A percentile compares a stretch with the other conserved stretches of the same genome.
These are phyloP conservation scores for Sorex maritimensis DNA, from an alignment of 2,797 vertebrate genomes.

Conservation along the genomic window DNA sequence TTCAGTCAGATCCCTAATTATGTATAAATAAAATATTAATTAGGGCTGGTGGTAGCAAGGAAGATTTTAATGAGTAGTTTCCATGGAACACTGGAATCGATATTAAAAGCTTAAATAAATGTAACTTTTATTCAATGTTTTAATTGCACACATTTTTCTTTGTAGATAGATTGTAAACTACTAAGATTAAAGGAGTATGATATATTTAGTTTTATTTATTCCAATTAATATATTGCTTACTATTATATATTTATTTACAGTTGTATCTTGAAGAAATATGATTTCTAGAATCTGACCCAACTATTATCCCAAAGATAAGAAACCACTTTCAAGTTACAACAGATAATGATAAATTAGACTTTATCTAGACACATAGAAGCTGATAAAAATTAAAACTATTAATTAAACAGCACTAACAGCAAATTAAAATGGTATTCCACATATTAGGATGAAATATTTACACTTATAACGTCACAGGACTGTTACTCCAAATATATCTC, in stretches of 20 bases:
- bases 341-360: not conserved
- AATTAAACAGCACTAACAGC: too few relatives aligned
- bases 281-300: not conserved
- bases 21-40: conserved; percentile 63
- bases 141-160: too few relatives aligned
- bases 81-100: conserved; percentile 17
- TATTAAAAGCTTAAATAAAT: conserved; percentile 23
- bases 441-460: too few relatives aligned
- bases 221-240: not conserved
- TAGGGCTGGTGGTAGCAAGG: conserved; percentile 4
- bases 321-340: not conserved
- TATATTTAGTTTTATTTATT: conserved; percentile 38
- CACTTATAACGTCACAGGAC: too few relatives aligned
- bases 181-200: not conserved
- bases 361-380: not conserved
- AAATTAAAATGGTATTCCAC: too few relatives aligned
- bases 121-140: not conserved
- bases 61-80: conserved; percentile 40
- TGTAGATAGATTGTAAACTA: too few relatives aligned
- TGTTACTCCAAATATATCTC: too few relatives aligned
- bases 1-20: not conserved
- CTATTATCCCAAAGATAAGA: not conserved
- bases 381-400: too few relatives aligned
- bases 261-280: conserved; percentile 16
- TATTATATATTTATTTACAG: not conserved